phyloP scores from a whole-genome alignment of 2,113 vertebrate species.

The Accipiter virgatus region DNA sequence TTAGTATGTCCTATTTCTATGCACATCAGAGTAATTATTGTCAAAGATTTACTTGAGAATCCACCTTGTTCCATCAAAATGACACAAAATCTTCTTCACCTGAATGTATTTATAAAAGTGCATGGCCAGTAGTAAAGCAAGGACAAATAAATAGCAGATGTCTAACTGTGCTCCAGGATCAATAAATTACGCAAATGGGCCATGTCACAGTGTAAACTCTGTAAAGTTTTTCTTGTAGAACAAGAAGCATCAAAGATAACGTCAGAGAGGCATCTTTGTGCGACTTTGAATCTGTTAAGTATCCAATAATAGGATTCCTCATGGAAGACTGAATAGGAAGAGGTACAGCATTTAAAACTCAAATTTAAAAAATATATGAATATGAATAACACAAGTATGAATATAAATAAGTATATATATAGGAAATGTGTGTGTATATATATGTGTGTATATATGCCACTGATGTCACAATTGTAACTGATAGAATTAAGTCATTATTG shows the following conservation, averaged over 20 bases:
- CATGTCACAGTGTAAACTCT: background rate
- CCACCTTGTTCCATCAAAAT: background rate
- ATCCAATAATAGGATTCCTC: background rate
- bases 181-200: background rate
- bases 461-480: background rate
- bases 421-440: background rate
- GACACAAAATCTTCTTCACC: background rate
- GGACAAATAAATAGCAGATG: background rate
- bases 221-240: background rate
- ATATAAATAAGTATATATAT: background rate
- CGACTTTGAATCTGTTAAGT: background rate
- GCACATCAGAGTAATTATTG: background rate
- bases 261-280: background rate
- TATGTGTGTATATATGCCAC: fast-evolving
- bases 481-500: background rate
- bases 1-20: background rate
- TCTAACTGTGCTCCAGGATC: background rate
- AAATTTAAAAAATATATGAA: background rate
- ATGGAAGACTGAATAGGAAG: background rate
- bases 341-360: background rate
- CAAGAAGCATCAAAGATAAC: background rate
- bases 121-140: background rate
- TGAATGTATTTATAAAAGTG: background rate
- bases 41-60: background rate
- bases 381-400: background rate